phyloP scores from a whole-genome alignment of 2,888 invertebrate genomes.

The Cheilosia impressa region DNA sequence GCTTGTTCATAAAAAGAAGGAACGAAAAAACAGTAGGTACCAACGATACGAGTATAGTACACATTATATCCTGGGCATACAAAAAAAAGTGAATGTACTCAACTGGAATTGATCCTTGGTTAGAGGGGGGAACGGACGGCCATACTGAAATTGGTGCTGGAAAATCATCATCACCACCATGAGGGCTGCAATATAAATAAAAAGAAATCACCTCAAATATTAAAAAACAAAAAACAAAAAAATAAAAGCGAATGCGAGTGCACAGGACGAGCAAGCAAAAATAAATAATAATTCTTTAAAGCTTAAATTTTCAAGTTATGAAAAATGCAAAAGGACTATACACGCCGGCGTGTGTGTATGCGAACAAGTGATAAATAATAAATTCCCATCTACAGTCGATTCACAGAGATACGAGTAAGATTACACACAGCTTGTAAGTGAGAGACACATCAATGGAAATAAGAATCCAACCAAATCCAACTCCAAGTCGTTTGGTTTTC shows the following conservation, averaged over 20 bases:
- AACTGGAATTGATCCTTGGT: constrained; percentile 70
- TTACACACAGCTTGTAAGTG: neutral
- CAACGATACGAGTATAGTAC: too few species aligned
- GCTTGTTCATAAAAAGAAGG: constrained; percentile 57
- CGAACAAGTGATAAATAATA: constrained; percentile 55
- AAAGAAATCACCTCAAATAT: constrained; percentile 54
- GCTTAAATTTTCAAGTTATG: constrained; percentile 65
- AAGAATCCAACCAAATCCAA: constrained; percentile 36
- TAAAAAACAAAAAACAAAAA: neutral
- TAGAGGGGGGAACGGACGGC: neutral
- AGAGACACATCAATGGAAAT: constrained; percentile 54
- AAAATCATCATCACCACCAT: constrained; percentile 33
- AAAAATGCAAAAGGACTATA: constrained; percentile 57
- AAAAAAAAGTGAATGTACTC: constrained; percentile 34
- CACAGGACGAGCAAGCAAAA: neutral
- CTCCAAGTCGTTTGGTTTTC: neutral
- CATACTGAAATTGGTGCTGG: neutral
- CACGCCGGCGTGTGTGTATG: neutral
- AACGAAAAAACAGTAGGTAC: neutral
- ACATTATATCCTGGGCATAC: neutral
- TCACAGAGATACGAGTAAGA: constrained; percentile 7
- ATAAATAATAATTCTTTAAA: constrained; percentile 40
- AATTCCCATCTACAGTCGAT: constrained; percentile 40
- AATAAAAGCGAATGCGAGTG: constrained; percentile 30
- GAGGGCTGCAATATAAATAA: constrained; percentile 20